A percentile compares a stretch with the other conserved stretches of the same genome.
Conservation (phyloP, 1,140 invertebrate species). For the Augochlora pura region DNA sequence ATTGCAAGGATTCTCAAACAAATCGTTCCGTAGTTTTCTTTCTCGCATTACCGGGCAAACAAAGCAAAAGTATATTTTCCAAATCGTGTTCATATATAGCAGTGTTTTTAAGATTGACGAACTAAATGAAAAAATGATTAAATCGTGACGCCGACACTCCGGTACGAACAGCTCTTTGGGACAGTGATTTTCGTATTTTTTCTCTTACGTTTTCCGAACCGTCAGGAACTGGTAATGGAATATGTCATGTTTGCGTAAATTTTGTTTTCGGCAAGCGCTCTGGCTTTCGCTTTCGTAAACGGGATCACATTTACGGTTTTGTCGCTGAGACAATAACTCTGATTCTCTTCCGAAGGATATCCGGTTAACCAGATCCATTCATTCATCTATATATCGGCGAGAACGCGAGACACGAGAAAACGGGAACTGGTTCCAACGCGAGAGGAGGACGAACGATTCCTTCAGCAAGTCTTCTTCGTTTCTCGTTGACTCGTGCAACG, state of each 20-base stretch:
- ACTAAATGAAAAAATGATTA: conserved; percentile 21
- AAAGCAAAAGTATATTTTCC: conserved; percentile 24
- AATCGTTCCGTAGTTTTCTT: conserved; percentile 52
- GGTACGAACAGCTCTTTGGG: conserved; percentile 21
- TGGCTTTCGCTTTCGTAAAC: conserved; percentile 11
- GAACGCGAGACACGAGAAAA: conserved; percentile 4
- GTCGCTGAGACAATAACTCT: conserved; percentile 24
- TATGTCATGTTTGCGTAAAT: conserved; percentile 47
- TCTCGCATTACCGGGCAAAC: conserved; percentile 26
- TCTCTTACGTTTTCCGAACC: conserved; percentile 34
- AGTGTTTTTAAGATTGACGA: conserved; percentile 43
- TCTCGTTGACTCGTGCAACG: conserved; percentile 28
- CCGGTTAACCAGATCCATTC: conserved; percentile 5
- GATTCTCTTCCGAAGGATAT: conserved; percentile 11
- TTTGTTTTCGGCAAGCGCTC: conserved; percentile 39
- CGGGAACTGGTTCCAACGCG: conserved; percentile 14
- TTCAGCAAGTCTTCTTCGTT: conserved; percentile 27
- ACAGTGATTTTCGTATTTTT: conserved; percentile 30
- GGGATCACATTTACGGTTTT: conserved; percentile 17
- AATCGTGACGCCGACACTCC: conserved; percentile 26
- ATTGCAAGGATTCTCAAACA: conserved; percentile 66
- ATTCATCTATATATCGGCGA: conserved; percentile 5
- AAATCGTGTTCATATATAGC: conserved; percentile 36
- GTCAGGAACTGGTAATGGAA: conserved; percentile 61
- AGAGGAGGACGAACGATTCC: background rate